Percentiles rank a stretch among this genome's conserved stretches.
Evolutionary conservation across 2,797 vertebrate species (phyloP).

Genomic region (Sphaeramia orbicularis): DNA sequence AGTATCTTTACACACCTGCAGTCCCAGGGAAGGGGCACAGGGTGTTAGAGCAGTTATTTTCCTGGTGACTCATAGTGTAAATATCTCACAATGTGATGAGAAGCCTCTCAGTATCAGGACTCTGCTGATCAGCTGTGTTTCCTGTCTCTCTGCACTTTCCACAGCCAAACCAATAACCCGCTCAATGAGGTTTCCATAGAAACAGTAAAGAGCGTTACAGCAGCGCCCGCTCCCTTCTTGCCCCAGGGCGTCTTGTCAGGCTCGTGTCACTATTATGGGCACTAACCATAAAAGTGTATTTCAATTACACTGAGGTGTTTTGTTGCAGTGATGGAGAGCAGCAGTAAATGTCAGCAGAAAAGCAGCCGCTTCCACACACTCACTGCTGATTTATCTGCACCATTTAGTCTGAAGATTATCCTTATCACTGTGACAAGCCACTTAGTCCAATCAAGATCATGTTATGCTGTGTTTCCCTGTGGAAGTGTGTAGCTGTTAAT

Average conservation of each 20-base stretch:
- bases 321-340: conserved; percentile 30
- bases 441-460: conserved; percentile 45
- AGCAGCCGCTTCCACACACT: conserved; percentile 21
- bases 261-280: conserved; percentile 17
- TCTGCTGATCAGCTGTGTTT: background rate
- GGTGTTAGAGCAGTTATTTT: background rate
- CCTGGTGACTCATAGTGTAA: background rate
- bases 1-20: no score
- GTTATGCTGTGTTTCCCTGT: background rate
- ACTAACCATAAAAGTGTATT: conserved; percentile 25
- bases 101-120: background rate
- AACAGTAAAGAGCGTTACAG: conserved; percentile 18
- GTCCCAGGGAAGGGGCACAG: no score
- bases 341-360: conserved; percentile 37
- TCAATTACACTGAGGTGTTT: conserved; percentile 23
- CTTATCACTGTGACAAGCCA: conserved; percentile 26
- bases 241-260: background rate
- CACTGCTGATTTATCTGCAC: conserved; percentile 33
- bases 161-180: background rate
- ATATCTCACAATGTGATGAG: background rate
- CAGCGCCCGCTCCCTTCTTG: background rate
- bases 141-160: background rate
- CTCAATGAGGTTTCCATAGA: conserved; percentile 26
- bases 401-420: conserved; percentile 30
- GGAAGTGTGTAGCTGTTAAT: conserved; percentile 1